Evolutionary conservation across 2,888 invertebrate species (phyloP).

Genomic region (Macrophya alboannulata): DNA sequence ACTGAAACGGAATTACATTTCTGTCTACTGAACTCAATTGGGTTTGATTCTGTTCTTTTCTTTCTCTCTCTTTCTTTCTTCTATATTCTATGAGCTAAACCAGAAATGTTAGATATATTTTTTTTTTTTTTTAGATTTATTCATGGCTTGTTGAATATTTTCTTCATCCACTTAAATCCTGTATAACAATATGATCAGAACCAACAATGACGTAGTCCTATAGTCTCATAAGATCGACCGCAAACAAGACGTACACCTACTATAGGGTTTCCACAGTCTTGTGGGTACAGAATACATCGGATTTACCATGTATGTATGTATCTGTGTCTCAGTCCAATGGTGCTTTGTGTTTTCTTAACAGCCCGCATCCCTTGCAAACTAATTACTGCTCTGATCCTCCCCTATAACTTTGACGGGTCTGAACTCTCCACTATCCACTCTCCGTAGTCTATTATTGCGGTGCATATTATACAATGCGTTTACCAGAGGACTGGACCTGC

Average conservation of each 20-base stretch:
- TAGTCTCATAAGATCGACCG: background rate
- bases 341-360: slow-evolving; percentile 40
- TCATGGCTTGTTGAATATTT: background rate
- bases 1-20: no score
- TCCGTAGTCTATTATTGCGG: background rate
- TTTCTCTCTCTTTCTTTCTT: no score
- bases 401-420: slow-evolving; percentile 34
- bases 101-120: background rate
- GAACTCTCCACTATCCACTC: background rate
- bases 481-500: background rate
- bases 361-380: slow-evolving; percentile 48
- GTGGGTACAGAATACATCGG: background rate
- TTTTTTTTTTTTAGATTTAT: background rate
- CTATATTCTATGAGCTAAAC: background rate
- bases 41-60: background rate
- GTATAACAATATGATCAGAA: background rate
- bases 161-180: background rate
- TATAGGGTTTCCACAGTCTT: background rate
- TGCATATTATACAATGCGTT: slow-evolving; percentile 22
- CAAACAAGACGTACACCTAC: background rate
- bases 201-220: background rate
- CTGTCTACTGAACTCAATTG: no score
- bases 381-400: slow-evolving; percentile 37
- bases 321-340: background rate
- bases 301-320: background rate